Evolutionary conservation across 2,113 vertebrate genomes (phyloP).

Genomic region (Vulpes vulpes): DNA sequence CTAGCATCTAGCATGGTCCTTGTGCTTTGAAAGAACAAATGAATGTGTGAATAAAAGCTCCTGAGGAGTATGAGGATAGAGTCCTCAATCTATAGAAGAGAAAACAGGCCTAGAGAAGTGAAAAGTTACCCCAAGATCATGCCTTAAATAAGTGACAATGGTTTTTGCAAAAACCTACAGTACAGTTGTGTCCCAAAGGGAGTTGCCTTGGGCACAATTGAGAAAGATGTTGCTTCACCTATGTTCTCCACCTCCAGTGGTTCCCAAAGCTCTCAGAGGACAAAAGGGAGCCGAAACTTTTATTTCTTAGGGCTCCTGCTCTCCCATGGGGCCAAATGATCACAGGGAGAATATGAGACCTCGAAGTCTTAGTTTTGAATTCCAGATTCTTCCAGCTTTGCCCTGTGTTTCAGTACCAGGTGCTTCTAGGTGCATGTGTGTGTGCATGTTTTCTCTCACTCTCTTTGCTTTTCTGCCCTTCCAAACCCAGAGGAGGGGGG

Average conservation of each 20-base stretch:
- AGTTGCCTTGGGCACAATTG: background rate
- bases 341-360: background rate
- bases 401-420: background rate
- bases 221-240: background rate
- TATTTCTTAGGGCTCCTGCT: background rate
- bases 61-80: background rate
- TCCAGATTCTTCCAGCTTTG: background rate
- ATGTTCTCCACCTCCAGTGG: background rate
- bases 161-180: background rate
- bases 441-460: background rate
- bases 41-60: background rate
- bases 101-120: background rate
- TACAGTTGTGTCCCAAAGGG: background rate
- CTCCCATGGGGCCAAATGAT: background rate
- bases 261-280: background rate
- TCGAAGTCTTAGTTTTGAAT: background rate
- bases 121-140: background rate
- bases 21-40: background rate
- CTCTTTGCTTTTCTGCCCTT: slow-evolving; percentile 7
- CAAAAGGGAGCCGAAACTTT: background rate
- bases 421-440: background rate
- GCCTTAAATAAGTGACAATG: background rate
- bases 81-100: background rate
- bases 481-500: background rate
- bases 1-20: background rate